Evolutionary conservation across 2,888 invertebrate genomes (phyloP).

Genomic region (Antheraea assamensis): DNA sequence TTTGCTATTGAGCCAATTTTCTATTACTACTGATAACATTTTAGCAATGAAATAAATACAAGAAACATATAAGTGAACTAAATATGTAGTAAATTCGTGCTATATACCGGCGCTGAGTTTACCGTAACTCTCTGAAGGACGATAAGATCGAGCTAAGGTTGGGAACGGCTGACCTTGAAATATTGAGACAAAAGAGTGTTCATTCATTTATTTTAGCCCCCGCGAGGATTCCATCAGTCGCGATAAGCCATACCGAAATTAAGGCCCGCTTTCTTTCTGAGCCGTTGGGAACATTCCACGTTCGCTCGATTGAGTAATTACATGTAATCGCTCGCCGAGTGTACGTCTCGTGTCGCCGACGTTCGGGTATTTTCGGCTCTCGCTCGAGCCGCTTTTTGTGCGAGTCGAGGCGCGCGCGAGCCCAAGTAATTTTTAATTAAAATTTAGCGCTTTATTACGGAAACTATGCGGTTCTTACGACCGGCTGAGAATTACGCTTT

Average conservation of each 20-base stretch:
- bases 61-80: no score
- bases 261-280: slow-evolving; percentile 28
- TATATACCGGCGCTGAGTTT: no score
- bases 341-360: slow-evolving; percentile 50
- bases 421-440: slow-evolving; percentile 71
- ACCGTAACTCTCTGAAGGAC: no score
- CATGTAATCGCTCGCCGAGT: slow-evolving; percentile 47
- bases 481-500: slow-evolving; percentile 16
- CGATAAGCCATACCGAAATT: not conserved
- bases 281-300: slow-evolving; percentile 49
- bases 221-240: not conserved
- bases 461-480: slow-evolving; percentile 55
- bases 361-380: slow-evolving; percentile 57
- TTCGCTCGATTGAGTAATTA: slow-evolving; percentile 70
- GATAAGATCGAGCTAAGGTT: no score
- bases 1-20: no score
- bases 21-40: no score
- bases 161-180: no score
- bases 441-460: slow-evolving; percentile 72
- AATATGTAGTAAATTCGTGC: no score
- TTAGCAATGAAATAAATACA: no score
- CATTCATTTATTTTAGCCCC: not conserved
- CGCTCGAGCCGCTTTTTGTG: slow-evolving; percentile 55
- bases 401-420: slow-evolving; percentile 39
- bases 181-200: not conserved